Evolutionary conservation across 2,113 vertebrate genomes (phyloP).

Genomic region (Rhineura floridana): DNA sequence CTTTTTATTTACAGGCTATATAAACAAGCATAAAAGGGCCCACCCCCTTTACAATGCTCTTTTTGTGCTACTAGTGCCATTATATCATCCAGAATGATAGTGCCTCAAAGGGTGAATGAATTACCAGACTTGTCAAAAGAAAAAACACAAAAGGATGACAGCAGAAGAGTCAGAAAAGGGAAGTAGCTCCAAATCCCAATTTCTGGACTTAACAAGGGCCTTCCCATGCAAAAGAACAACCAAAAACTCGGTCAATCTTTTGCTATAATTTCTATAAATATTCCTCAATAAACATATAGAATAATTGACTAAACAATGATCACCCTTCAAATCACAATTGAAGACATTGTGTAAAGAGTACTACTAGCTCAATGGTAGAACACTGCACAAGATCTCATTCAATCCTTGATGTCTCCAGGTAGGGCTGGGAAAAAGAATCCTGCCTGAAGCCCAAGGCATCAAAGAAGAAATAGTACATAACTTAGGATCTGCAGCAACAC

Average conservation of each 20-base stretch:
- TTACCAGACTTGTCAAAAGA: conserved; percentile 58
- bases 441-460: neutral
- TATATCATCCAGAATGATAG: conserved; percentile 61
- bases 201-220: neutral
- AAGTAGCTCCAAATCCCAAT: neutral
- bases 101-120: conserved; percentile 68
- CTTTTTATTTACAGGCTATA: conserved; percentile 72
- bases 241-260: neutral
- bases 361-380: too few relatives aligned
- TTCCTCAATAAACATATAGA: neutral
- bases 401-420: too few relatives aligned
- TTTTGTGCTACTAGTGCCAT: conserved; percentile 62
- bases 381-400: too few relatives aligned
- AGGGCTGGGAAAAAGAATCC: too few relatives aligned
- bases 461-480: too few relatives aligned
- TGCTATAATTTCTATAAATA: neutral
- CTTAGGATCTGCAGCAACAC: too few relatives aligned
- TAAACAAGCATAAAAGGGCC: conserved; percentile 65
- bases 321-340: neutral
- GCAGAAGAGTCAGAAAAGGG: conserved; percentile 10
- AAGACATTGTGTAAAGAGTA: neutral
- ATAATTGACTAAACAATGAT: neutral
- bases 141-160: conserved; percentile 44
- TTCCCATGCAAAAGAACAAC: neutral
- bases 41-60: conserved; percentile 74